Evolutionary conservation across 1,140 invertebrate genomes (phyloP).

Genomic region (Parapsyche elsis): DNA sequence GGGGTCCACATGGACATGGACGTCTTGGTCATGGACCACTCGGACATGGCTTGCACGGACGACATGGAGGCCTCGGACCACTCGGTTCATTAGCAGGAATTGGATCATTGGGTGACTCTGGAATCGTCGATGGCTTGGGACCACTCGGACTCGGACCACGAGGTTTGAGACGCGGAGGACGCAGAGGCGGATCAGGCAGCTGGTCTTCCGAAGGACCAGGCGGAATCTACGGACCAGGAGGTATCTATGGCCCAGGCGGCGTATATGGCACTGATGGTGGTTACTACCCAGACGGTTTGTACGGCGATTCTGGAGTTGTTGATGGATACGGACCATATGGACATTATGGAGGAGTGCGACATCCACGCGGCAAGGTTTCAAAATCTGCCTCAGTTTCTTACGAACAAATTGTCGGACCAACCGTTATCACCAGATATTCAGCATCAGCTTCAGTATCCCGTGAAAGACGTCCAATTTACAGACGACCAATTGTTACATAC

Average conservation of each 20-base stretch:
- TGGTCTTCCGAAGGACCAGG: no score
- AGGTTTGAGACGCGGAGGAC: background rate
- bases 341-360: background rate
- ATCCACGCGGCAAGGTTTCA: background rate
- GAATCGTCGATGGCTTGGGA: background rate
- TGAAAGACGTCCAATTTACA: background rate
- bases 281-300: no score
- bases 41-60: no score
- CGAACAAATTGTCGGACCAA: background rate
- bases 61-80: no score
- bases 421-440: conserved; percentile 1
- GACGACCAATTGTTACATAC: conserved; percentile 8
- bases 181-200: no score
- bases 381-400: conserved; percentile 1
- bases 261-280: no score
- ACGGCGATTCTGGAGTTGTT: background rate
- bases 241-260: no score
- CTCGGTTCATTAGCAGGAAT: background rate
- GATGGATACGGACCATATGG: background rate
- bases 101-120: background rate
- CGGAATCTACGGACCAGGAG: no score
- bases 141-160: background rate
- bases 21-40: no score
- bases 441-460: background rate
- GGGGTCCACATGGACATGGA: no score